Conservation (phyloP, 64 coral and sea anemone species). For the Actinia tenebrosa region DNA sequence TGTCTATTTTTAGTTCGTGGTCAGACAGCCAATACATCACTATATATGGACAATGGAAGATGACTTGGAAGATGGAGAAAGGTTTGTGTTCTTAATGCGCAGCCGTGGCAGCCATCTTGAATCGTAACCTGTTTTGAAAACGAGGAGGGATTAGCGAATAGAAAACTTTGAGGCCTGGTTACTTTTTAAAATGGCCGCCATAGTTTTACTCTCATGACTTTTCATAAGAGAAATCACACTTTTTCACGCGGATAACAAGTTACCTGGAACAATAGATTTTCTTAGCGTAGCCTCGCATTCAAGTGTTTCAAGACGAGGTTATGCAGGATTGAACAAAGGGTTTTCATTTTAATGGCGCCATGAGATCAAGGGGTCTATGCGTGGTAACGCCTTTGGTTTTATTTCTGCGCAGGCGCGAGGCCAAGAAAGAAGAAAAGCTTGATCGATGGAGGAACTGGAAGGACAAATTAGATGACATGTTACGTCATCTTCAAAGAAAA, state of each 20-base stretch:
- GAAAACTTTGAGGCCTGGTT: neutral
- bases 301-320: too few relatives aligned
- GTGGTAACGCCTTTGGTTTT: neutral
- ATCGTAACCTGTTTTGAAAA: neutral
- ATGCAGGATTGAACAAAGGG: too few relatives aligned
- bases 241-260: too few relatives aligned
- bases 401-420: neutral
- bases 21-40: neutral
- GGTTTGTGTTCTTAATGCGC: neutral
- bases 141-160: neutral
- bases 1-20: neutral
- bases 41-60: neutral
- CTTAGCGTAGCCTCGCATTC: too few relatives aligned
- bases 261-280: too few relatives aligned
- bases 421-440: conserved; percentile 14
- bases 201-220: neutral
- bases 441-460: neutral
- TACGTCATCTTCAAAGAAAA: neutral
- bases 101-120: neutral
- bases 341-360: too few relatives aligned
- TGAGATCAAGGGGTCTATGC: too few relatives aligned
- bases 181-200: neutral
- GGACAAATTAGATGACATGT: conserved; percentile 12
- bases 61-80: neutral
- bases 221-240: neutral